Conservation (phyloP, 2,113 vertebrate genomes). For the Eubucco bourcierii region DNA sequence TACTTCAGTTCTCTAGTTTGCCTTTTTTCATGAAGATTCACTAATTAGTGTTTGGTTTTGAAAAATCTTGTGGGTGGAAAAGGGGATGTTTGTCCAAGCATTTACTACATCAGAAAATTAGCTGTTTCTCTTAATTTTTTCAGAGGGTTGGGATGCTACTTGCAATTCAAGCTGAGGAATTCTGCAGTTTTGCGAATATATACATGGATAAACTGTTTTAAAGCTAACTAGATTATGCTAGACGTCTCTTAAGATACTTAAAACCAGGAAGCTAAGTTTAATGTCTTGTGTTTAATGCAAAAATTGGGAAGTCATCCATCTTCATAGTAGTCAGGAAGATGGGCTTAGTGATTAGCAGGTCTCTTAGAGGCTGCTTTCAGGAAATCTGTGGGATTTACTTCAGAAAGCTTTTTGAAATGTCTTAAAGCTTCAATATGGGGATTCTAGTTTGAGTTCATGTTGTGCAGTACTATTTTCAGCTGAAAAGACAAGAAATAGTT, state of each 20-base stretch:
- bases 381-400: background rate
- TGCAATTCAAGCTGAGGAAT: background rate
- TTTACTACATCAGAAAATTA: background rate
- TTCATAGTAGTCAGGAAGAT: background rate
- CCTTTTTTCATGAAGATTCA: background rate
- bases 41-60: background rate
- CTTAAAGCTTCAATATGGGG: background rate
- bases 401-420: background rate
- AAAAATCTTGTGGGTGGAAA: background rate
- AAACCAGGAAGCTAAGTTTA: background rate
- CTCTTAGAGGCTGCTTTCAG: background rate
- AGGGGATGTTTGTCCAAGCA: background rate
- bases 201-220: background rate
- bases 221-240: background rate
- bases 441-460: background rate
- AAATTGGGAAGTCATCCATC: background rate
- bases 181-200: background rate
- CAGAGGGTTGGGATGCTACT: background rate
- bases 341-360: background rate
- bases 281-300: background rate
- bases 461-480: background rate
- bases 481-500: background rate
- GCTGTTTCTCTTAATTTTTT: background rate
- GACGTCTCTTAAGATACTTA: background rate
- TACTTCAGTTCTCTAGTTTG: background rate